A percentile compares a stretch with the other conserved stretches of the same genome.
These are phyloP conservation scores for Fregetta grallaria DNA, from an alignment of 2,113 vertebrate genomes.

Conservation along the genomic window DNA sequence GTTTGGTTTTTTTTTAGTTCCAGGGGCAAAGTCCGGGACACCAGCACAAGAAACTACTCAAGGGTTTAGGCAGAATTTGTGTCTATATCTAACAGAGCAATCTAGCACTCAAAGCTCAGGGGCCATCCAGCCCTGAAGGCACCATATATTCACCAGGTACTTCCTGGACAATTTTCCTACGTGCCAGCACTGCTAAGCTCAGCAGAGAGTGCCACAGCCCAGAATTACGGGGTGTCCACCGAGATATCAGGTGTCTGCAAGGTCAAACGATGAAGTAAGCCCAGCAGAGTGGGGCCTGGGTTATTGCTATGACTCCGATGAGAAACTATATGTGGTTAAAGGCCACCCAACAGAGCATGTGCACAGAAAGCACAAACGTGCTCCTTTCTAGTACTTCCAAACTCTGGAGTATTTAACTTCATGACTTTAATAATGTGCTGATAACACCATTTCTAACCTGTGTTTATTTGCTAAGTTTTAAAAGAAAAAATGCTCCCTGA, in stretches of 20 bases:
- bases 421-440: background rate
- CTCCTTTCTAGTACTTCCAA: background rate
- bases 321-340: background rate
- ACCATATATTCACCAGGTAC: background rate
- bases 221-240: background rate
- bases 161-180: background rate
- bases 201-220: background rate
- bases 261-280: background rate
- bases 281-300: background rate
- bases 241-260: background rate
- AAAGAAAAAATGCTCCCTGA: background rate
- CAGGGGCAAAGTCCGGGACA: background rate
- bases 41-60: background rate
- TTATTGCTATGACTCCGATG: background rate
- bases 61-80: background rate
- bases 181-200: background rate
- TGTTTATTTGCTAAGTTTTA: background rate
- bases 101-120: background rate
- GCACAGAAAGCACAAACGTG: background rate
- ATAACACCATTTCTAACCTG: background rate
- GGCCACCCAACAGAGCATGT: fast-evolving
- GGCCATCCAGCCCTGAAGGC: background rate
- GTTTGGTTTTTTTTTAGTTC: background rate
- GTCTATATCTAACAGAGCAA: background rate
- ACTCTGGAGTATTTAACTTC: background rate